Evolutionary conservation across 2,888 invertebrate genomes (phyloP).

Genomic region (Melanargia galathea): DNA sequence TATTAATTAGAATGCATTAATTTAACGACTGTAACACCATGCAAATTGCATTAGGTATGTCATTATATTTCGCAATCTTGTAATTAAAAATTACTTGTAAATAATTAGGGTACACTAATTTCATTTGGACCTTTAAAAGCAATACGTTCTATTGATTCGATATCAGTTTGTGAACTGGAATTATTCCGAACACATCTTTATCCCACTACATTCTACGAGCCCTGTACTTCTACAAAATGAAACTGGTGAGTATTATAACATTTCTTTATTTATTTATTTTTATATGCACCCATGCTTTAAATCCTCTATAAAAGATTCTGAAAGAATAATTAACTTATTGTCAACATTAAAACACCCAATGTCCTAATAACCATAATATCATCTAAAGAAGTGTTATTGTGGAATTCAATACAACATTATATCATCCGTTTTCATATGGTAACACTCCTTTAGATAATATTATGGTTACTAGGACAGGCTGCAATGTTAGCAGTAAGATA

Average conservation of each 20-base stretch:
- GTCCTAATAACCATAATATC: too few relatives aligned
- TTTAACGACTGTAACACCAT: not conserved
- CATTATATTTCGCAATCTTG: not conserved
- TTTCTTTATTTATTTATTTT: not conserved
- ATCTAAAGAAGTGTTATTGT: too few relatives aligned
- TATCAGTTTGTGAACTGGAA: slow-evolving; percentile 14
- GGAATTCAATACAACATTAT: too few relatives aligned
- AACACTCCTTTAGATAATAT: too few relatives aligned
- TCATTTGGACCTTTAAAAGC: slow-evolving; percentile 25
- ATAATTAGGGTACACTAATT: slow-evolving; percentile 5
- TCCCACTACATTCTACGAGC: too few relatives aligned
- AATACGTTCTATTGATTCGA: not conserved
- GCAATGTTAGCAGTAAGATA: too few relatives aligned
- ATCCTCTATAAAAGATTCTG: too few relatives aligned
- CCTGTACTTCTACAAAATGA: slow-evolving; percentile 44
- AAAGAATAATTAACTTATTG: too few relatives aligned
- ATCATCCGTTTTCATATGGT: too few relatives aligned
- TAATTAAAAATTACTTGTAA: not conserved
- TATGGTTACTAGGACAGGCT: too few relatives aligned
- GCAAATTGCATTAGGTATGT: not conserved
- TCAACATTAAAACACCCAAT: too few relatives aligned
- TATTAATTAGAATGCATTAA: not conserved
- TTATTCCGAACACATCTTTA: not conserved
- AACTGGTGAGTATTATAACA: slow-evolving; percentile 46
- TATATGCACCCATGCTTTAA: too few relatives aligned